Percentiles rank a stretch among this genome's conserved stretches.
phyloP scores from a whole-genome alignment of 92 coral and sea anemone genomes.

The Phenganax subtilis region DNA sequence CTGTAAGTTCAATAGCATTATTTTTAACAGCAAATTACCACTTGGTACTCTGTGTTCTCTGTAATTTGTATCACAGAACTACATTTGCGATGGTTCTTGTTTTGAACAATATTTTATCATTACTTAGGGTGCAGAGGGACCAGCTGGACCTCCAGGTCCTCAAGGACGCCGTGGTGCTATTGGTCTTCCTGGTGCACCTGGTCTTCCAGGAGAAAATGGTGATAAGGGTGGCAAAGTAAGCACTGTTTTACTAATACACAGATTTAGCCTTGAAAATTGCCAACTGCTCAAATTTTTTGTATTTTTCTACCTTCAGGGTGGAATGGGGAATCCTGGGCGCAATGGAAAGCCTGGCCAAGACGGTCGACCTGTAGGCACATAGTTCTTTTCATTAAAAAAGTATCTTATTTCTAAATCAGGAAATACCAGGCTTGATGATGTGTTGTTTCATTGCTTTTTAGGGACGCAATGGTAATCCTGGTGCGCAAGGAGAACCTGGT shows the following conservation, averaged over 20 bases:
- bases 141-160: slow-evolving; percentile 10
- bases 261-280: background rate
- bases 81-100: too few relatives aligned
- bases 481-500: slow-evolving; percentile 23
- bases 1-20: slow-evolving; percentile 14
- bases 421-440: too few relatives aligned
- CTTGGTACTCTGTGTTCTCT: too few relatives aligned
- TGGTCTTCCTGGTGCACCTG: slow-evolving; percentile 22
- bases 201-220: slow-evolving; percentile 6
- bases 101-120: background rate
- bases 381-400: too few relatives aligned
- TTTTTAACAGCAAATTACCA: background rate
- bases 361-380: slow-evolving; percentile 13
- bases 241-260: background rate
- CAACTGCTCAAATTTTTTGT: background rate
- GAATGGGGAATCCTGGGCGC: background rate
- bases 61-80: too few relatives aligned
- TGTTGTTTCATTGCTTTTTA: slow-evolving; percentile 1
- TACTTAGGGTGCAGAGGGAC: slow-evolving; percentile 16
- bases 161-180: slow-evolving; percentile 1
- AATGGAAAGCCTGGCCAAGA: slow-evolving; percentile 13
- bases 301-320: slow-evolving; percentile 10
- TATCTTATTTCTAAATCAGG: too few relatives aligned
- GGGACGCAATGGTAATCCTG: slow-evolving; percentile 33
- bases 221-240: slow-evolving; percentile 14